Conservation (phyloP, 2,888 invertebrate genomes). For the Synergus laeviventris region DNA sequence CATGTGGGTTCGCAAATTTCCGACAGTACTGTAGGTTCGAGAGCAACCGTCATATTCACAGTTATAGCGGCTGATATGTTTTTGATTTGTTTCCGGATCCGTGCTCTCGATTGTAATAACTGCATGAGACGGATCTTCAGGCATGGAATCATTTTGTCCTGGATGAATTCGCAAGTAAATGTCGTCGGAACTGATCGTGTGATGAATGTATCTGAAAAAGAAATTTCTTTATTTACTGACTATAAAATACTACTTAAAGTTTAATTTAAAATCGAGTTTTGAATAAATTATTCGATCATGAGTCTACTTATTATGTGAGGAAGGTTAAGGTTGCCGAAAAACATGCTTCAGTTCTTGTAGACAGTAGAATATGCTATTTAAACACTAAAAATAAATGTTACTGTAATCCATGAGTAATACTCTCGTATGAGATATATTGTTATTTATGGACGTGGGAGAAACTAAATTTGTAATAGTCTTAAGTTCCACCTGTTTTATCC, state of each 20-base stretch:
- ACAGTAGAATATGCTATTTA: background rate
- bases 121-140: slow-evolving; percentile 83
- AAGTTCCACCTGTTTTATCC: slow-evolving; percentile 44
- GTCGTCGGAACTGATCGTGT: slow-evolving; percentile 83
- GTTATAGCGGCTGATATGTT: slow-evolving; percentile 84
- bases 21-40: slow-evolving; percentile 94
- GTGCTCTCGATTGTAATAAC: slow-evolving; percentile 83
- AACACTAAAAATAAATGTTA: slow-evolving; percentile 49
- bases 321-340: slow-evolving; percentile 24
- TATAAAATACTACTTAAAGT: too few relatives aligned
- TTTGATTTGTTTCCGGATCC: slow-evolving; percentile 79
- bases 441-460: slow-evolving; percentile 47
- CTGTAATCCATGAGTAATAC: slow-evolving; percentile 53
- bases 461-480: slow-evolving; percentile 56
- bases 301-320: background rate
- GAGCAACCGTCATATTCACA: slow-evolving; percentile 94
- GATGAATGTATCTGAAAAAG: slow-evolving; percentile 81
- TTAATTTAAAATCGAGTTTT: too few relatives aligned
- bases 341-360: background rate
- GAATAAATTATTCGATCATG: too few relatives aligned
- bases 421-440: slow-evolving; percentile 47
- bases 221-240: background rate
- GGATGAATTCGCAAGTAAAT: slow-evolving; percentile 85
- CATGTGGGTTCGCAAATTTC: slow-evolving; percentile 95
- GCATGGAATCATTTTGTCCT: slow-evolving; percentile 80